Base-by-base conservation (phyloP, 2,113 vertebrate genomes). In the Carollia perspicillata region DNA sequence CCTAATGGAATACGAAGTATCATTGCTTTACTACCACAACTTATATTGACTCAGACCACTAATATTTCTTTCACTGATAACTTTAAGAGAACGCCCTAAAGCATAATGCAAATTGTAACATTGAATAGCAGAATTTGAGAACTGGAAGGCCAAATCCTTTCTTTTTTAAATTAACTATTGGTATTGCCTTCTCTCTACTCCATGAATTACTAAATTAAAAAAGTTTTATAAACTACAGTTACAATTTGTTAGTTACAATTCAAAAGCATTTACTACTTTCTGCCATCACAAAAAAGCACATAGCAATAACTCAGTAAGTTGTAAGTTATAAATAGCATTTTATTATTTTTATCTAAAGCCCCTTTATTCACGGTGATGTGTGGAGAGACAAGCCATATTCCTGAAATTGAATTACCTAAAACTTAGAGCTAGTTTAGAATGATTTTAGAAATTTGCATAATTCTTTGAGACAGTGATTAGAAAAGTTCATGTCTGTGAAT, bases 231-330 rank as follows among this genome's bases (percentile, higher is more conserved):
- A 92, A 58, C 8, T 23, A 12, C 2, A 93, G 58, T 90, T 80
- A 95, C 9, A 23, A 58, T 96, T 65, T 63, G 11, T 90, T 88
- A 75, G 87, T 90, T 40, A 96, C 33, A 35, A 42, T 94, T 95
- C 93, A 96, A 90, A 72, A 8, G n/a, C 42, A 90, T 65, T 81
- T 92, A 78, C 42, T 80, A n/a, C 78, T 95, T 92, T 94, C 55
- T 96, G 9, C 26, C 42, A 65, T 71, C 35, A 96, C 17, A 85
- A 33, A 66, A 84, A 11, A 87, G 35, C 6, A 80, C 9, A 55
- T 68, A 49, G 20, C 77, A 80, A 93, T 35, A 90, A 88, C 40
- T 77, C 69, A 94, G 0, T 81, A 74, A 90, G 12, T 17, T 68
- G 2, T 75, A 6, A 1, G 12, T 78, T 79, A 60, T 44, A 75